Base-by-base conservation (phyloP, 1,140 invertebrate species). In the Antheraea mylitta region DNA sequence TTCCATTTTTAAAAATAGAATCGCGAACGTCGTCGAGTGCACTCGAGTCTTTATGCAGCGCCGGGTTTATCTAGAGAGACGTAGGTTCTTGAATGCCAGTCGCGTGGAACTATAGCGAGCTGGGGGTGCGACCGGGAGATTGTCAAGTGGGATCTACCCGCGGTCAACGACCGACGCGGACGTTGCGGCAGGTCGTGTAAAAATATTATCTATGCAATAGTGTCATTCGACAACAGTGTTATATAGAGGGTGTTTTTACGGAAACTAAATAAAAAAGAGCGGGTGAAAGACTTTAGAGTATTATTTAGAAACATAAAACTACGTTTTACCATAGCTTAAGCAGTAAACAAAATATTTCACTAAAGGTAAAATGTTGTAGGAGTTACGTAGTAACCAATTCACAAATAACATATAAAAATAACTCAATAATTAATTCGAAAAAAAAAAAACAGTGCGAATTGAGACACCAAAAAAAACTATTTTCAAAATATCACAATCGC, bases 1-100 rank as follows among this genome's bases (percentile, higher is more conserved):
- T 59, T 59, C 65, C 65, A 58, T 66, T 66, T 66, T 66, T 66
- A 59, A 59, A 53, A 66, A 59, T 18, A 66, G 65, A 59, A 59
- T 66, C 65, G 48, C 65, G 30, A 8, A 30, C 58, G 65, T 18
- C 42, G 37, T 11, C 64, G 42, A 65, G 64, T 38, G 48, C 65
- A 36, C 65, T 66, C 36, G 65, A 58, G 65, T 37, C 65, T 58
- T 66, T 66, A 36, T 66, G 48, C 65, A 22, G 30, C 64, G 64
- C 9, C 19, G 37, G 64, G 45, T 58, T 66, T 66, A 66, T 66
- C 65, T 66, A 19, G 48, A 30, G 22, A 30, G 22, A 58, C 9
- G 65, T 22, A 22, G 64, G 42, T 45, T 66, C 64, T 66, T 66
- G 42, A 66, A 66, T 53, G 64, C 48, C n/a, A 36, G 42, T 36